Percentiles rank a stretch among this genome's conserved stretches.
These are phyloP conservation scores for Saccopteryx bilineata DNA, from an alignment of 2,113 vertebrate genomes.

Conservation along the genomic window DNA sequence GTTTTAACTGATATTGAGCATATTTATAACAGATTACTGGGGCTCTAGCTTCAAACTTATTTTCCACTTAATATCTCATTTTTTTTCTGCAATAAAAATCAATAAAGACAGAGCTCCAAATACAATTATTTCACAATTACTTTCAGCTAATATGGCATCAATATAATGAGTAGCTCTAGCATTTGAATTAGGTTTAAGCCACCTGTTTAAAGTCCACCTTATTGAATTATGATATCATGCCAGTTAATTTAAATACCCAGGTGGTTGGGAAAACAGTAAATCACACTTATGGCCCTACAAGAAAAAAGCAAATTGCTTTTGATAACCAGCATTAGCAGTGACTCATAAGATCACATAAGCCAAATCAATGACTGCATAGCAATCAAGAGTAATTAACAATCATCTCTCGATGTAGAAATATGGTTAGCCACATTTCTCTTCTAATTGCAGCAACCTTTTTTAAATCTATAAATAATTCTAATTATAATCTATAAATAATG, in stretches of 20 bases:
- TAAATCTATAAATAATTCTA: not conserved
- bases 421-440: not conserved
- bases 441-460: not conserved
- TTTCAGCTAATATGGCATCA: not conserved
- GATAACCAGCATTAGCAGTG: not conserved
- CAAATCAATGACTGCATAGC: not conserved
- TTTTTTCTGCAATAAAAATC: conserved; percentile 33
- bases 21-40: not conserved
- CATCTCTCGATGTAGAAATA: not conserved
- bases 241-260: conserved; percentile 60
- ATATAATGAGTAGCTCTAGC: not conserved
- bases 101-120: not conserved
- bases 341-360: not conserved
- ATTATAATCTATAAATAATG: conserved; percentile 15
- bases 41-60: not conserved
- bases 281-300: conserved; percentile 22
- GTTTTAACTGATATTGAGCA: not conserved
- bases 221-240: conserved; percentile 25
- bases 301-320: conserved; percentile 17
- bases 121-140: not conserved
- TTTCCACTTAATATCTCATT: not conserved
- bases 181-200: conserved; percentile 36
- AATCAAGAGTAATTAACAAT: conserved; percentile 32
- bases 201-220: conserved; percentile 16
- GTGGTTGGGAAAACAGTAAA: conserved; percentile 1